These are phyloP conservation scores for Lasius platythorax DNA, from an alignment of 2,888 invertebrate species.

Conservation along the genomic window DNA sequence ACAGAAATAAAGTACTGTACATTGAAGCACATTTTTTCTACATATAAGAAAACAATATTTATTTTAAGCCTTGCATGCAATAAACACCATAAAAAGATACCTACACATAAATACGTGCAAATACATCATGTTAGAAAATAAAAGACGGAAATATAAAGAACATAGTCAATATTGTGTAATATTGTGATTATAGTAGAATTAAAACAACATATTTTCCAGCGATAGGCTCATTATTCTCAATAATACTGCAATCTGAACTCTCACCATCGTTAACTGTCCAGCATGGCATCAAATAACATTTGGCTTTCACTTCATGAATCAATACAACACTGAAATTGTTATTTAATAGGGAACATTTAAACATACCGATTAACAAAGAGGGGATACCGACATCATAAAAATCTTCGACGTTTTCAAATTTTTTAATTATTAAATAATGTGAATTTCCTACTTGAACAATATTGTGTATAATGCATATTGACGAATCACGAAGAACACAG, in stretches of 20 bases:
- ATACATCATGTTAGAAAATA: too few species aligned
- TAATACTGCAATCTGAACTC: not conserved
- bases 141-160: not conserved
- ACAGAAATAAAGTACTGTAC: too few species aligned
- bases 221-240: constrained; percentile 11
- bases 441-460: not conserved
- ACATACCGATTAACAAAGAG: not conserved
- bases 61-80: too few species aligned
- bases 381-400: constrained; percentile 3
- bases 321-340: constrained; percentile 6
- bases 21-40: too few species aligned
- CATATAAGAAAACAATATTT: too few species aligned
- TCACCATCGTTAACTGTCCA: not conserved
- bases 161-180: not conserved
- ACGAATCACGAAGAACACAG: too few species aligned
- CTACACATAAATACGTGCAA: too few species aligned
- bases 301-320: not conserved
- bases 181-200: not conserved
- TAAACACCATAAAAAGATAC: too few species aligned
- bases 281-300: constrained; percentile 16
- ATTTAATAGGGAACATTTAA: not conserved
- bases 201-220: not conserved
- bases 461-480: not conserved
- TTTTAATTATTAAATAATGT: not conserved
- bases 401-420: constrained; percentile 16